Conservation (phyloP, 2,113 vertebrate species). For the Pedetes capensis region DNA sequence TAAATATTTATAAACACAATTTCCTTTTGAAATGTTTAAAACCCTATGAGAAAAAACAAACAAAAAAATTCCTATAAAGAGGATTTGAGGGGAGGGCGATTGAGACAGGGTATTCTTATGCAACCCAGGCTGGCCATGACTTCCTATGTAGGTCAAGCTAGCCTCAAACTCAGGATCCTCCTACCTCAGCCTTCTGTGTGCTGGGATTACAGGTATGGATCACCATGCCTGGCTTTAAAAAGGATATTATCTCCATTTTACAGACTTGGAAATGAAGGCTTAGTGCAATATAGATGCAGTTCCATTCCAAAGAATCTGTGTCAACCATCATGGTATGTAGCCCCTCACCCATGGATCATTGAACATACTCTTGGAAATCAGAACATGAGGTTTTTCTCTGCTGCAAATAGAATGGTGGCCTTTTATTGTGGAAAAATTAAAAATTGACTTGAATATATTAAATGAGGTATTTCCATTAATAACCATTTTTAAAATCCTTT, state of each 20-base stretch:
- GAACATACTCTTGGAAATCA: background rate
- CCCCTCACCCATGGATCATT: background rate
- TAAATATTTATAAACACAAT: background rate
- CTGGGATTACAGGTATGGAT: no score
- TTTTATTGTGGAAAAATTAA: background rate
- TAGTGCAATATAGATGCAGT: background rate
- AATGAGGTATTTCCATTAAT: background rate
- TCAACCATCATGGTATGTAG: background rate
- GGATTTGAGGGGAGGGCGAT: no score
- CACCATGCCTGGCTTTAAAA: no score
- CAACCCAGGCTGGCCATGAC: no score
- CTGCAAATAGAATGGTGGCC: background rate
- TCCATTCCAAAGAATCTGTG: background rate
- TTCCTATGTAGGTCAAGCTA: no score
- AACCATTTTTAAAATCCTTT: background rate
- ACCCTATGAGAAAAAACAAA: background rate
- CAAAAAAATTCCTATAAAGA: background rate
- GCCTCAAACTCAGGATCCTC: no score
- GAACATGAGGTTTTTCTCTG: slow-evolving; percentile 4
- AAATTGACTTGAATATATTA: background rate
- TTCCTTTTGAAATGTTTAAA: slow-evolving; percentile 34
- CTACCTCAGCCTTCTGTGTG: no score
- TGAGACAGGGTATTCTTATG: no score
- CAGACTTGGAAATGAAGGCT: background rate
- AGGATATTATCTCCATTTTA: background rate